Percentiles rank a stretch among this genome's conserved stretches.
phyloP scores from a whole-genome alignment of 1,140 invertebrate species.

The Cherax destructor region DNA sequence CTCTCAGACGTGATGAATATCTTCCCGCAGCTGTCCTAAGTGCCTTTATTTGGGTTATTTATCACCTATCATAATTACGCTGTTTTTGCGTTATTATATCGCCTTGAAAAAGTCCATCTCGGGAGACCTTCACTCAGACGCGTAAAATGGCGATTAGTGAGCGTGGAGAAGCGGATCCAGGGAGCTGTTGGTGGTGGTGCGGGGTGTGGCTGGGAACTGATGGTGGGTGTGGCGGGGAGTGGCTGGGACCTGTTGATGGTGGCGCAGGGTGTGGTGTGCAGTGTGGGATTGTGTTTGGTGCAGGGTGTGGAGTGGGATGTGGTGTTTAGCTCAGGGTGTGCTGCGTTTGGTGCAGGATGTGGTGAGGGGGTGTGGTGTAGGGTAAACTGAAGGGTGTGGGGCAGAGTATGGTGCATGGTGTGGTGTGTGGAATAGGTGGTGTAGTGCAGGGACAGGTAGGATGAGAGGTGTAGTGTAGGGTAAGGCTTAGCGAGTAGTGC shows the following conservation, averaged over 20 bases:
- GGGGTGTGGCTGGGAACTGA: neutral
- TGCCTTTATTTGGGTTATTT: conserved; percentile 4
- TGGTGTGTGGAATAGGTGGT: too few species aligned
- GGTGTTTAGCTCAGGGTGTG: too few species aligned
- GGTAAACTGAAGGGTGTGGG: neutral
- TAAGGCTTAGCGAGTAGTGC: too few species aligned
- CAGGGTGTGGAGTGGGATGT: too few species aligned
- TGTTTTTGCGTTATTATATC: neutral
- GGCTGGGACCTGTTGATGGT: too few species aligned
- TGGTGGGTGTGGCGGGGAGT: neutral
- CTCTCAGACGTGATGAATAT: neutral
- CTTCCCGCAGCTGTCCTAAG: neutral
- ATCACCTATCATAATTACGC: neutral
- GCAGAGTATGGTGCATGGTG: too few species aligned
- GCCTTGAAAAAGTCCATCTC: neutral
- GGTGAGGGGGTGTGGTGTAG: too few species aligned
- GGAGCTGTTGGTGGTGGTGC: neutral
- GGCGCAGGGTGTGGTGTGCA: too few species aligned
- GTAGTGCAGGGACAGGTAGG: too few species aligned
- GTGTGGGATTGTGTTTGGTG: too few species aligned
- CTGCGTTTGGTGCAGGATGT: too few species aligned
- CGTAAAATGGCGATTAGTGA: neutral
- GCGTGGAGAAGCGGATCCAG: neutral
- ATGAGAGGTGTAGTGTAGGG: too few species aligned
- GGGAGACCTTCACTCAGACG: neutral